These are phyloP conservation scores for Alligator sinensis DNA, from an alignment of 2,113 vertebrate genomes.

Conservation along the genomic window DNA sequence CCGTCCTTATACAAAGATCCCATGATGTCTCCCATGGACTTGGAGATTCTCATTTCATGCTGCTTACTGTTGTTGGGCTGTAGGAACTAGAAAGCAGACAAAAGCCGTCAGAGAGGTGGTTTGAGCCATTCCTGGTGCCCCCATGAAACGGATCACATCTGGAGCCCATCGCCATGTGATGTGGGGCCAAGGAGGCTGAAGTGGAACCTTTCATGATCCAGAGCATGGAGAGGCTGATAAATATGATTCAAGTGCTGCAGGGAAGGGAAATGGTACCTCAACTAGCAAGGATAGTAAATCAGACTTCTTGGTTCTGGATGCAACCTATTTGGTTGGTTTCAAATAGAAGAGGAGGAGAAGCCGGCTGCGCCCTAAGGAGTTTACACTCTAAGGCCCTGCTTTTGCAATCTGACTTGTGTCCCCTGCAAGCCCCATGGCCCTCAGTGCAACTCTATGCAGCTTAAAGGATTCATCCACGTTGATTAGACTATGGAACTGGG, in stretches of 20 bases:
- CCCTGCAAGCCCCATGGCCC: background rate
- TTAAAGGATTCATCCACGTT: background rate
- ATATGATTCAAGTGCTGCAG: background rate
- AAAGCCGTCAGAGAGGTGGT: background rate
- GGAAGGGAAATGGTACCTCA: background rate
- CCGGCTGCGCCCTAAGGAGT: background rate
- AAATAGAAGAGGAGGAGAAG: background rate
- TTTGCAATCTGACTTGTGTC: background rate
- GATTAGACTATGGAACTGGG: background rate
- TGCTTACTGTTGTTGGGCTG: constrained; percentile 91
- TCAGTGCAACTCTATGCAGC: background rate
- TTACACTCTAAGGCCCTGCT: background rate
- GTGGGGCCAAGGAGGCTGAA: background rate
- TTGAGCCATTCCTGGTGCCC: background rate
- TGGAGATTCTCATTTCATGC: constrained; percentile 90
- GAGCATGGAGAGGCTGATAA: background rate
- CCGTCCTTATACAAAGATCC: constrained; percentile 89
- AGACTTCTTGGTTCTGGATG: background rate
- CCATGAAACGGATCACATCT: background rate
- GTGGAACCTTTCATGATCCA: background rate
- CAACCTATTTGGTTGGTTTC: background rate
- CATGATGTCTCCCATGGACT: constrained; percentile 91
- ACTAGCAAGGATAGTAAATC: background rate
- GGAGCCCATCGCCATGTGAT: background rate
- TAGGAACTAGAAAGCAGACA: constrained; percentile 77